These are phyloP conservation scores for Phalacrocorax carbo DNA, from an alignment of 2,113 vertebrate genomes.

Conservation along the genomic window DNA sequence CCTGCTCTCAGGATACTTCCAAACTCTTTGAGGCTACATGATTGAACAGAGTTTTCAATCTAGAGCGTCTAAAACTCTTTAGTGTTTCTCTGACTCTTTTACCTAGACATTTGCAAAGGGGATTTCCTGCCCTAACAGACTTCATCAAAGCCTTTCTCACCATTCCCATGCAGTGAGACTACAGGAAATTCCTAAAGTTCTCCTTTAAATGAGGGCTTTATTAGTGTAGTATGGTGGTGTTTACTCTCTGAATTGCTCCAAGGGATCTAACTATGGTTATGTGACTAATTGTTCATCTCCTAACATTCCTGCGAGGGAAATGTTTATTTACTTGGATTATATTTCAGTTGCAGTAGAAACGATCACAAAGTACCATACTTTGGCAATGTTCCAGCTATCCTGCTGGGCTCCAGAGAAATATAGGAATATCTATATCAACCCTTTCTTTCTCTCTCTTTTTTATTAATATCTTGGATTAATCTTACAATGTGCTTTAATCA, in stretches of 20 bases:
- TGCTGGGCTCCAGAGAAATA: neutral
- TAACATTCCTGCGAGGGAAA: neutral
- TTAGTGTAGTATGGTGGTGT: fast-evolving
- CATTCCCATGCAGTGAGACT: neutral
- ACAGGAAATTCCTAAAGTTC: neutral
- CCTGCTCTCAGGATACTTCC: neutral
- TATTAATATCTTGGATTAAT: neutral
- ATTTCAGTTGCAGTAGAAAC: neutral
- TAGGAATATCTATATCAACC: neutral
- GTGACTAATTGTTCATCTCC: neutral
- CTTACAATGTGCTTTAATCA: neutral
- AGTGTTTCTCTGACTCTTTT: neutral
- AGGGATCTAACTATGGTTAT: neutral
- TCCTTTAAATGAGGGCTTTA: neutral
- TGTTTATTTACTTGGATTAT: neutral
- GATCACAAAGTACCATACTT: neutral
- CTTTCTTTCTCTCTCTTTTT: neutral
- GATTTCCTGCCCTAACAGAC: neutral
- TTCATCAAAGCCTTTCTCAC: neutral
- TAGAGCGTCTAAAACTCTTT: neutral
- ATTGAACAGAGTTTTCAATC: neutral
- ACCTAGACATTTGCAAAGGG: neutral
- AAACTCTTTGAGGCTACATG: neutral
- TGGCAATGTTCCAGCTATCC: neutral
- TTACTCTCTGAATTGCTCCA: neutral